Conservation (phyloP, 2,797 vertebrate genomes). For the Alectoris magna region DNA sequence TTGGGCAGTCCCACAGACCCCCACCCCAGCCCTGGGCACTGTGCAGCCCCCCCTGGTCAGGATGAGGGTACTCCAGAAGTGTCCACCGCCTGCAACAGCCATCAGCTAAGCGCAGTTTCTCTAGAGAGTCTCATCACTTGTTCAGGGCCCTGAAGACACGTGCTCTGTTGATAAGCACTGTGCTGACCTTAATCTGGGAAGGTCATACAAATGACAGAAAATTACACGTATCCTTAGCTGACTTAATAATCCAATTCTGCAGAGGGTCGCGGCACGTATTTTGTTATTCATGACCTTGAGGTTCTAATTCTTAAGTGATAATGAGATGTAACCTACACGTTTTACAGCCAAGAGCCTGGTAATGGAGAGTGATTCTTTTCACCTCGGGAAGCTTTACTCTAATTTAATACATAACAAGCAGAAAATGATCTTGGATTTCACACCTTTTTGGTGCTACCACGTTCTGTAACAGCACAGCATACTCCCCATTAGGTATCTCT, state of each 20-base stretch:
- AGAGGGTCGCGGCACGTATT: fast-evolving
- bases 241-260: background rate
- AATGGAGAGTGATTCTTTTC: background rate
- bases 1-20: background rate
- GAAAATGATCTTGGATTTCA: constrained; percentile 13
- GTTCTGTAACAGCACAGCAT: background rate
- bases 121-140: too few species aligned
- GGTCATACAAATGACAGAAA: background rate
- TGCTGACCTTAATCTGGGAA: background rate
- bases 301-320: constrained; percentile 4
- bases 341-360: background rate
- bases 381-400: background rate
- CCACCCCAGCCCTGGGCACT: background rate
- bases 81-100: background rate
- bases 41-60: background rate
- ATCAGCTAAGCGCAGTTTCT: too few species aligned
- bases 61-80: background rate
- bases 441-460: background rate
- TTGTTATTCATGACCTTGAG: background rate
- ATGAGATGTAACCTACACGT: background rate
- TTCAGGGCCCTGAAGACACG: background rate
- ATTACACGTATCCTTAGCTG: background rate
- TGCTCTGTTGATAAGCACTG: background rate
- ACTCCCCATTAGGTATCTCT: fast-evolving
- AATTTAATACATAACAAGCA: background rate